Evolutionary conservation across 2,113 vertebrate species (phyloP).

Genomic region (Argyrosomus japonicus): DNA sequence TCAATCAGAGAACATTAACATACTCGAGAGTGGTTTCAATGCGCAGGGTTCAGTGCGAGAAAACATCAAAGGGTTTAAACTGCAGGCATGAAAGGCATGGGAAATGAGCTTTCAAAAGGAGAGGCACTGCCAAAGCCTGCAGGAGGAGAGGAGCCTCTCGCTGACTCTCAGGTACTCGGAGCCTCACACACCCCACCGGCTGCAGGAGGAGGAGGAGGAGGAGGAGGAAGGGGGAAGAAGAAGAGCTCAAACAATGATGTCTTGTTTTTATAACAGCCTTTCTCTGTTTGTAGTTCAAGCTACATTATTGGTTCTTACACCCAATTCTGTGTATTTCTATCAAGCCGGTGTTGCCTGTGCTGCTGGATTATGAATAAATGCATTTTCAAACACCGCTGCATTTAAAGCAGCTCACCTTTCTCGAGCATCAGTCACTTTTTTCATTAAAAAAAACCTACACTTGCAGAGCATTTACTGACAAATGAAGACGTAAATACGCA

Average conservation of each 20-base stretch:
- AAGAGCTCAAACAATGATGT: conserved; percentile 29
- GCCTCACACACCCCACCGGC: conserved; percentile 29
- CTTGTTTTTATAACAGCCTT: background rate
- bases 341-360: background rate
- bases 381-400: background rate
- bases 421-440: background rate
- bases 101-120: conserved; percentile 73
- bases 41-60: conserved; percentile 52
- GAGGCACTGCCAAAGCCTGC: conserved; percentile 53
- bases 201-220: conserved; percentile 17
- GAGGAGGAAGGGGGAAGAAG: background rate
- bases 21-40: conserved; percentile 57
- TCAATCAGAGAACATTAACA: conserved; percentile 79
- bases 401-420: background rate
- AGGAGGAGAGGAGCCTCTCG: conserved; percentile 63
- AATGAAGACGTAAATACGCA: background rate
- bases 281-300: conserved; percentile 1
- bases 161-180: conserved; percentile 60
- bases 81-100: conserved; percentile 76
- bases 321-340: background rate
- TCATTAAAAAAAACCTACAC: background rate
- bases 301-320: background rate
- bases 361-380: conserved; percentile 2
- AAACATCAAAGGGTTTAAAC: conserved; percentile 82
- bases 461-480: background rate